A percentile compares a stretch with the other conserved stretches of the same genome.
phyloP scores from a whole-genome alignment of 2,888 invertebrate genomes.

The Caenorhabditis zanzibari region DNA sequence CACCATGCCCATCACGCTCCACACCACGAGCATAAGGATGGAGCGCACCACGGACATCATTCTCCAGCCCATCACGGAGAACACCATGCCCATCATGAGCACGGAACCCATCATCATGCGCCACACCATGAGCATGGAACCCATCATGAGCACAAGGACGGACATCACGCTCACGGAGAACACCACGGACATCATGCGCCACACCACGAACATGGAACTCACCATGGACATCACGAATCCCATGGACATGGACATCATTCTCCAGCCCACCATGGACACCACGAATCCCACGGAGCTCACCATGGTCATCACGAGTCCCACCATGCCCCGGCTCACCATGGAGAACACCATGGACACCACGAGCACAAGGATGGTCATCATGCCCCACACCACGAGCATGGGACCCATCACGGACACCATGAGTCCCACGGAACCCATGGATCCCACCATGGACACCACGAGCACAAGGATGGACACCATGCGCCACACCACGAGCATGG shows the following conservation, averaged over 20 bases:
- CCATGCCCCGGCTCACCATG: conserved; percentile 18
- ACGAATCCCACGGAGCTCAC: conserved; percentile 4
- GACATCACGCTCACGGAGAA: conserved; percentile 35
- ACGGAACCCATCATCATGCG: conserved; percentile 13
- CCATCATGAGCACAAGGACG: conserved; percentile 19
- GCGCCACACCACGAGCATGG: neutral
- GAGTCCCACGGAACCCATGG: conserved; percentile 23
- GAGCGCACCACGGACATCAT: conserved; percentile 27
- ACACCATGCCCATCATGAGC: no score
- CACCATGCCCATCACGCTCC: neutral
- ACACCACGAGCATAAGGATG: conserved; percentile 13
- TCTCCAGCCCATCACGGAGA: conserved; percentile 34
- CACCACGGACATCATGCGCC: conserved; percentile 42
- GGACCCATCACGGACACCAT: conserved; percentile 17
- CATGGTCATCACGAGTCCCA: conserved; percentile 34
- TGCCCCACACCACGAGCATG: conserved; percentile 24
- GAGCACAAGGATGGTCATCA: conserved; percentile 26
- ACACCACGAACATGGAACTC: neutral
- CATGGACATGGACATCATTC: conserved; percentile 33
- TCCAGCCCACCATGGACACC: conserved; percentile 20
- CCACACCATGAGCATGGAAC: conserved; percentile 27
- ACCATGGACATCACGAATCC: neutral
- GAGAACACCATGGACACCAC: conserved; percentile 25
- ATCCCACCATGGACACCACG: conserved; percentile 32
- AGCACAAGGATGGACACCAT: neutral